A percentile compares a stretch with the other conserved stretches of the same genome.
Evolutionary conservation across 2,797 vertebrate species (phyloP).

Genomic region (Sebastes vulpes): DNA sequence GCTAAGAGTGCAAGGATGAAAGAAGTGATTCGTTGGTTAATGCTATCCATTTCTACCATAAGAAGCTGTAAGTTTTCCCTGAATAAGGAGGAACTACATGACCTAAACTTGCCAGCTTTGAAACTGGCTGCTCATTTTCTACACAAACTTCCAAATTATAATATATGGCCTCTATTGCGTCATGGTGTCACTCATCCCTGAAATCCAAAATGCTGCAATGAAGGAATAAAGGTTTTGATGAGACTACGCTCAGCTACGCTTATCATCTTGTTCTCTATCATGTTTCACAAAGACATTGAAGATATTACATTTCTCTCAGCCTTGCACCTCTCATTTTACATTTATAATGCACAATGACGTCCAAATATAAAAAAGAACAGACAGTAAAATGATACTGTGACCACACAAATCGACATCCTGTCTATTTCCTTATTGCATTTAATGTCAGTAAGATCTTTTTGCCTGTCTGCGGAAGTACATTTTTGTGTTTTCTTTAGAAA

Average conservation of each 20-base stretch:
- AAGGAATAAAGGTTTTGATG: slow-evolving; percentile 15
- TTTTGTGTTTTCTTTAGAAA: slow-evolving; percentile 9
- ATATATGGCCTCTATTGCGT: slow-evolving; percentile 25
- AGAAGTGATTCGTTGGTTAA: slow-evolving; percentile 14
- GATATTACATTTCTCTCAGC: slow-evolving; percentile 19
- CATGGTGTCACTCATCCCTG: slow-evolving; percentile 42
- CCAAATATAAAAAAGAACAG: slow-evolving; percentile 41
- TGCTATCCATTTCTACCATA: slow-evolving; percentile 5
- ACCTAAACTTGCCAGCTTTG: neutral
- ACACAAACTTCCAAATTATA: slow-evolving; percentile 7
- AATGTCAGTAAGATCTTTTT: slow-evolving; percentile 34
- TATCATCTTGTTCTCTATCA: neutral
- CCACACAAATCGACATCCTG: slow-evolving; percentile 20
- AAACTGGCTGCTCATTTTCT: neutral
- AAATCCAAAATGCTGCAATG: slow-evolving; percentile 51
- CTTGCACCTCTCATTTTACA: slow-evolving; percentile 28
- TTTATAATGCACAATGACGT: slow-evolving; percentile 18
- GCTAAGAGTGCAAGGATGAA: slow-evolving; percentile 28
- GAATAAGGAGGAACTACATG: slow-evolving; percentile 47
- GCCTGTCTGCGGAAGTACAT: slow-evolving; percentile 23
- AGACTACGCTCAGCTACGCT: slow-evolving; percentile 33
- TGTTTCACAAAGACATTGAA: neutral
- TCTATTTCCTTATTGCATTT: slow-evolving; percentile 73
- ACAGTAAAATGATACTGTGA: slow-evolving; percentile 28
- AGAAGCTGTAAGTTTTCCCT: slow-evolving; percentile 38